Conservation (phyloP, 2,888 invertebrate species). For the Athalia circularis region DNA sequence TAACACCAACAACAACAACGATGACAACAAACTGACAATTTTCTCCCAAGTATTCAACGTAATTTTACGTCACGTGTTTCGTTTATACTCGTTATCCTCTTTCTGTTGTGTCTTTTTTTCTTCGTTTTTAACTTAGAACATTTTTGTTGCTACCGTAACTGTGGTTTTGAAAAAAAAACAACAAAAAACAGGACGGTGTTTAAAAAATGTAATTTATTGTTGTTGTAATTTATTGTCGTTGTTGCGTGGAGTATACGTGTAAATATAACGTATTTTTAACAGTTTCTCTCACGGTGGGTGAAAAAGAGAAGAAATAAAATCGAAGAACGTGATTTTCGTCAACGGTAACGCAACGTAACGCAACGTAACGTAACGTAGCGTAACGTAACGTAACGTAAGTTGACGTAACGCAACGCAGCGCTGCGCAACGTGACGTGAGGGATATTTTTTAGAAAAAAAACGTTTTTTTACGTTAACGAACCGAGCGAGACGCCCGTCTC, state of each 20-base stretch:
- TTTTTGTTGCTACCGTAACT: too few relatives aligned
- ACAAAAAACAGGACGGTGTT: too few relatives aligned
- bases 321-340: neutral
- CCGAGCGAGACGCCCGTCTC: constrained; percentile 45
- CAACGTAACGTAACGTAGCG: neutral
- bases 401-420: constrained; percentile 13
- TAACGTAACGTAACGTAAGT: constrained; percentile 25
- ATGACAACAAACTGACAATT: too few relatives aligned
- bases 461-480: constrained; percentile 30
- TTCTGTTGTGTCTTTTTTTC: too few relatives aligned
- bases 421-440: constrained; percentile 18
- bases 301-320: too few relatives aligned
- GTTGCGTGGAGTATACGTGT: neutral
- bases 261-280: constrained; percentile 17
- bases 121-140: neutral
- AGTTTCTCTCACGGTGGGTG: neutral
- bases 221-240: too few relatives aligned
- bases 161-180: too few relatives aligned
- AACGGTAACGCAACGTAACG: neutral
- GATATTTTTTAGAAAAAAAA: neutral
- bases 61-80: neutral
- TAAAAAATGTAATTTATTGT: too few relatives aligned
- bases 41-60: too few relatives aligned
- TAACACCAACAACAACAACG: too few relatives aligned
- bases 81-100: neutral